Base-by-base conservation (phyloP, 2,797 vertebrate genomes). In the Manis crassicaudata region DNA sequence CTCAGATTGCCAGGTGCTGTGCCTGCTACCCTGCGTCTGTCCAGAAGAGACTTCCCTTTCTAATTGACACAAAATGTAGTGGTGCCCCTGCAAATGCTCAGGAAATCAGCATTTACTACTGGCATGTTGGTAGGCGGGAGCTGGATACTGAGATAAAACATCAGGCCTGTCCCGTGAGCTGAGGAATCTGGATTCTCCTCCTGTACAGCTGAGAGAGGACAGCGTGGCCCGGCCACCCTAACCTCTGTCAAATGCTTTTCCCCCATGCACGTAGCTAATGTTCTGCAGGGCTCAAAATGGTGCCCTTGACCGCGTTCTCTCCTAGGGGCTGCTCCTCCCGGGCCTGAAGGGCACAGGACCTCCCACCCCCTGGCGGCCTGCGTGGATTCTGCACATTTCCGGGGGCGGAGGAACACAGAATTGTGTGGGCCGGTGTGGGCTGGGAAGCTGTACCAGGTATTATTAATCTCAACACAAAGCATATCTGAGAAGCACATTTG, bases 361-460 rank as follows among this genome's bases (percentile, higher is more conserved):
- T 86, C 63, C 92, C 86, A 73, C 73, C 56, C 43, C 46, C 94
- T 97, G 60, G 82, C 80, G 95, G 77, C 12, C 13, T 13, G 2
- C 25, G 7, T 4, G 56, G 70, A 68, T 95, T 91, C 70, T 92
- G 68, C 75, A 88, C 2, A 50, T 21, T 40, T 10, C 23, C 17
- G 35, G 67, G 16, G 52, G 40, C 68, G 73, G 17, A 76, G 35
- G 3, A 73, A 7, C 10, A 1, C 27, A 2, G 7, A 65, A 67
- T 32, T 43, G 21, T 46, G 17, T 23, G 10, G 46, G 58, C 35
- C 72, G 35, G 35, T 35, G 35, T 35, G 35, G 35, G 35, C 35
- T 35, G n/a, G 52, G 67, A 7, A 76, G 60, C 43, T 40, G 54
- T 52, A 58, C 23, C 54, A 46, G 52, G 68, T 46, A 20, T 29